These are phyloP conservation scores for Python bivittatus DNA, from an alignment of 2,113 vertebrate species.

Conservation along the genomic window DNA sequence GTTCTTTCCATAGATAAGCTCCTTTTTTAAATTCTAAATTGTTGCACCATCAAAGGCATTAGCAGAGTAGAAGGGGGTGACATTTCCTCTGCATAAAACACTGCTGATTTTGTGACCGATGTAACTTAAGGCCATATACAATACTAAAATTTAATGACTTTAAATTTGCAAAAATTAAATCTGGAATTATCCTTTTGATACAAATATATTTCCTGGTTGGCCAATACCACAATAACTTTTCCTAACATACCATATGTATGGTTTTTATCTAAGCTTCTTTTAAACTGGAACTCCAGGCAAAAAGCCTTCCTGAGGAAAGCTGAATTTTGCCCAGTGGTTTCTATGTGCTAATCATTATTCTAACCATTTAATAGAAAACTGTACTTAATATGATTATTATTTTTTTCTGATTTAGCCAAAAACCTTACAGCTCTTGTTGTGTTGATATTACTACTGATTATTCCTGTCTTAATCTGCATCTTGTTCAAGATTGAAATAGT, in stretches of 20 bases:
- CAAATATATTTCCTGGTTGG: not conserved
- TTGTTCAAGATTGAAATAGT: constrained; percentile 83
- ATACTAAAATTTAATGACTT: not conserved
- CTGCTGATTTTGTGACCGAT: not conserved
- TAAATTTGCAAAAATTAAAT: not conserved
- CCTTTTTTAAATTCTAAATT: not conserved
- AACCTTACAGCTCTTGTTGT: constrained; percentile 58
- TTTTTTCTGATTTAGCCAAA: constrained; percentile 69
- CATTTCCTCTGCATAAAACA: not conserved
- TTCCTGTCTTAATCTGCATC: constrained; percentile 67
- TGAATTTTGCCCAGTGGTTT: not conserved
- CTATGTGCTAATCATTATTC: not conserved
- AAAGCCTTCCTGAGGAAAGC: not conserved
- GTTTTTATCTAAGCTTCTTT: not conserved
- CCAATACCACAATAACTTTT: not conserved
- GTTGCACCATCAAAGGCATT: not conserved
- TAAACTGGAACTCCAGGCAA: not conserved
- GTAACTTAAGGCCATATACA: not conserved
- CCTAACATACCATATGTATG: not conserved
- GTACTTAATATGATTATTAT: not conserved
- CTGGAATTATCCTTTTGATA: not conserved
- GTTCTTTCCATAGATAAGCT: not conserved
- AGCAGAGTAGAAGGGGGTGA: not conserved
- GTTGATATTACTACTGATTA: constrained; percentile 61
- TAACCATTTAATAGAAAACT: not conserved